Base-by-base conservation (phyloP, 2,888 invertebrate genomes). In the Dolichopus griseipennis region DNA sequence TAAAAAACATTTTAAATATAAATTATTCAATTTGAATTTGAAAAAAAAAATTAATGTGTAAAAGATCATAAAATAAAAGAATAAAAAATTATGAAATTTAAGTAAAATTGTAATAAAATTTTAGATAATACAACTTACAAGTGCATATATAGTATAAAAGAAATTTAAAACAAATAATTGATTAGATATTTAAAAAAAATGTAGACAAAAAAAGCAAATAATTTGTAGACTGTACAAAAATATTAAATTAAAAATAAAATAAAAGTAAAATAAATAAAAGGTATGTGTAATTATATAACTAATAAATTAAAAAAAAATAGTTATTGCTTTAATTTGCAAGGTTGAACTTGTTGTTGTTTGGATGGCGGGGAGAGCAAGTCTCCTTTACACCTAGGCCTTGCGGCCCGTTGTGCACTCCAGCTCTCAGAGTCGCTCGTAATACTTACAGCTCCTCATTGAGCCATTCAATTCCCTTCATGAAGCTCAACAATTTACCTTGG, bases 221-320 rank as follows among this genome's bases (percentile, higher is more conserved):
- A 52, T 52, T 52, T 52, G 52, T 52, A 52, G 52, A 52, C 52
- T 52, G 52, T 52, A 52, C 52, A 52, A 52, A 52, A 52, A 18
- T 15, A 52, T 52, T 15, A 52, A 52, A 52, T 18, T n/a, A 52
- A 52, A 27, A 27, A 27, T 37, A 37, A 37, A 37, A 37, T 37
- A 10, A 37, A 37, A 37, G 8, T 2, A 37, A 37, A 37, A 10
- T 37, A 37, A 37, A 27, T 27, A 27, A 27, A 27, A 27, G 27
- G 5, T 41, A 41, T 41, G 18, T 52, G 6, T 18, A 52, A 52
- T 52, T 52, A 52, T 52, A 52, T 52, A 52, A 18, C 37, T 37
- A 37, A 37, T 37, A 37, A 37, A 37, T 10, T 12, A 37, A 37
- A 37, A 37, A 15, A 52, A 52, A n/a, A 52, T 52, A 52, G 41